Base-by-base conservation (phyloP, 2,797 vertebrate genomes). In the Gephyroberyx darwinii region DNA sequence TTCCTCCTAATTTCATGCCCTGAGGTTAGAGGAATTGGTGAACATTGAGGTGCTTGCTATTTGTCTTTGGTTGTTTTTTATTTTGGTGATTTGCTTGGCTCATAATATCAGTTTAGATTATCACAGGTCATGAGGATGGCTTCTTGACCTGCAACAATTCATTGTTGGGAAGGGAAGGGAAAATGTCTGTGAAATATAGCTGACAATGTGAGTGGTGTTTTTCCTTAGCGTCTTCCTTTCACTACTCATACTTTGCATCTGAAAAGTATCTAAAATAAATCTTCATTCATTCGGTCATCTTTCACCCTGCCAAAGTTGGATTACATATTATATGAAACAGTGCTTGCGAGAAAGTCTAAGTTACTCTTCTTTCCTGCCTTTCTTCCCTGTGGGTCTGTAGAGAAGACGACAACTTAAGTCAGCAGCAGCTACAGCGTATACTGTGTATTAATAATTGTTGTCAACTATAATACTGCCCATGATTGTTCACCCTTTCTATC, bases 81-180 rank as follows among this genome's bases (percentile, higher is more conserved):
- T 50, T 19, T 50, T n/a, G 17, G 6, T 50, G 19, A 50, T 20
- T 48, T 17, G 17, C 45, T n/a, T 17, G 45, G 8, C 45, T 17
- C 39, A 41, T 41, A 13, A 41, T 45, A 16, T 50, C 19, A 50
- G 17, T 66, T 39, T 58, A 12, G 5, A 41, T 54, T 59, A 1
- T 50, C 47, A 16, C 22, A 54, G 22, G 52, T 50, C 45, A 16
- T 8, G 0, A 61, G 41, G 55, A 50, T 33, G 6, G 5, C 14
- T 12, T 69, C 51, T 43, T 65, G 56, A 62, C 59, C 57, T 56
- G n/a, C 5, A 58, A 55, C 20, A 55, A 19, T 48, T 56, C 55
- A 69, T 57, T 52, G 58, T 30, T 51, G 39, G 2, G 26, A 26
- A 26, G 26, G 26, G 26, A 37, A 10, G 22, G 52, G 14, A 37